Conservation (phyloP, 2,888 invertebrate species). For the Cantharis rufa region DNA sequence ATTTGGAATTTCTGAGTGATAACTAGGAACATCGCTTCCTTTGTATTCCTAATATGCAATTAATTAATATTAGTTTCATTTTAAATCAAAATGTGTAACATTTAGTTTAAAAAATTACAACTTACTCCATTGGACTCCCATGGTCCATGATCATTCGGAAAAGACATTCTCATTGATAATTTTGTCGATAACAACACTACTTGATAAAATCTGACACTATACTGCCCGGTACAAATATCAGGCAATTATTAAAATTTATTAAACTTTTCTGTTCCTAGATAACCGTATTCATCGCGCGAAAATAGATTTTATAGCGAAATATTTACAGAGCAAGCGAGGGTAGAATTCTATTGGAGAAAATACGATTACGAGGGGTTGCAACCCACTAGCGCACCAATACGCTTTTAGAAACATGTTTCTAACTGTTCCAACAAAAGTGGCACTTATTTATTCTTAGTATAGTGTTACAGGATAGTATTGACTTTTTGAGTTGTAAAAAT, state of each 20-base stretch:
- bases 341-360: background rate
- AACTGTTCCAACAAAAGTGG: background rate
- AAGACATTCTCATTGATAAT: conserved; percentile 53
- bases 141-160: conserved; percentile 51
- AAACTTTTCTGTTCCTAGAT: background rate
- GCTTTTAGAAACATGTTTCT: background rate
- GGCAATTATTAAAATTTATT: background rate
- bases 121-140: conserved; percentile 53
- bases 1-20: conserved; percentile 40
- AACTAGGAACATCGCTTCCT: conserved; percentile 47
- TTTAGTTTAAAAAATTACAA: background rate
- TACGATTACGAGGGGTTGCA: background rate
- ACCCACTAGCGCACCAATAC: background rate
- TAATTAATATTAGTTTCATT: background rate
- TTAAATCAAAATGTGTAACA: background rate
- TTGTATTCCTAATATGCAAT: conserved; percentile 26
- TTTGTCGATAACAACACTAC: background rate
- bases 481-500: background rate
- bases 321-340: background rate
- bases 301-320: background rate
- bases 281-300: background rate
- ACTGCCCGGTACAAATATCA: background rate
- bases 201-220: background rate
- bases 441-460: background rate
- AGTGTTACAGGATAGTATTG: background rate